A percentile compares a stretch with the other conserved stretches of the same genome.
These are phyloP conservation scores for Andricus curvator DNA, from an alignment of 2,888 invertebrate species.

Conservation along the genomic window DNA sequence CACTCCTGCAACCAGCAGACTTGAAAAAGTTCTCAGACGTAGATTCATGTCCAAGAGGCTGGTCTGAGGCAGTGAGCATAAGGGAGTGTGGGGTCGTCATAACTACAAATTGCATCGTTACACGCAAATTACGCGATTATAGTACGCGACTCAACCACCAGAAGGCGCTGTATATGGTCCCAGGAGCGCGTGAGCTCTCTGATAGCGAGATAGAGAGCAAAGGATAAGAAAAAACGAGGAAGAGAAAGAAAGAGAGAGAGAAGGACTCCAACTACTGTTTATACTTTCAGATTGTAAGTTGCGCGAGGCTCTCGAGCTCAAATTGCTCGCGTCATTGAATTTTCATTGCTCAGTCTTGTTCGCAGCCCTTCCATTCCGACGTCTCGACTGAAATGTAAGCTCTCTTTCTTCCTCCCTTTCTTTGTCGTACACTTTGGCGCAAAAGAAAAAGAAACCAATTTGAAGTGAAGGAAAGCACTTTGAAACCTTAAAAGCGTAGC, in stretches of 20 bases:
- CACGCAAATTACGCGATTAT: conserved; percentile 73
- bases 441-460: conserved; percentile 4
- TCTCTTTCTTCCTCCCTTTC: conserved; percentile 6
- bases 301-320: conserved; percentile 57
- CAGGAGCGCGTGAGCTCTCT: conserved; percentile 43
- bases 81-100: conserved; percentile 59
- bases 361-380: conserved; percentile 47
- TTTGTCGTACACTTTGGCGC: not conserved
- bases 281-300: conserved; percentile 69
- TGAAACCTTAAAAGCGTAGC: conserved; percentile 29
- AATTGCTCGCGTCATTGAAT: conserved; percentile 68
- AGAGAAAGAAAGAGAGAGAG: conserved; percentile 26
- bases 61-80: not conserved
- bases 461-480: conserved; percentile 13
- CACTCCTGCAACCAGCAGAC: not conserved
- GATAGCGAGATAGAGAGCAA: conserved; percentile 44
- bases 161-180: conserved; percentile 39
- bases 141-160: conserved; percentile 59
- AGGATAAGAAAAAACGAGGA: conserved; percentile 1
- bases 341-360: conserved; percentile 61
- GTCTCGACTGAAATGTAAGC: conserved; percentile 12
- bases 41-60: not conserved
- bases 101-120: conserved; percentile 75
- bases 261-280: conserved; percentile 63
- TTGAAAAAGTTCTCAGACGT: not conserved